Evolutionary conservation across 2,113 vertebrate species (phyloP).

Genomic region (Thymallus thymallus): DNA sequence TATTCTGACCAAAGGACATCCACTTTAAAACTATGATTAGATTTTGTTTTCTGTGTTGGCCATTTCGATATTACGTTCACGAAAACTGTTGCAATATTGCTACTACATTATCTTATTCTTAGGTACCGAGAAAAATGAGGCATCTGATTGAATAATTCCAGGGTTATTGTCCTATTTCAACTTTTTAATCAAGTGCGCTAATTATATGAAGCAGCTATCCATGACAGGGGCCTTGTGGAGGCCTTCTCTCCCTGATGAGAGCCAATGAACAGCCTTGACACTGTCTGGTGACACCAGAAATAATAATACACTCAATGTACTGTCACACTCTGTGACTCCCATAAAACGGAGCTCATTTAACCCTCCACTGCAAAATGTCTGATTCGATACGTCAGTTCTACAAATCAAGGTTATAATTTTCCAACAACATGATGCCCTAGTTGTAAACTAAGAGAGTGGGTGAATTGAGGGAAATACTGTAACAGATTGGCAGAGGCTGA

Average conservation of each 20-base stretch:
- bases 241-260: neutral
- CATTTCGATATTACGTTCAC: too few species aligned
- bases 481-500: neutral
- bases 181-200: constrained; percentile 9
- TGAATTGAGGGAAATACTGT: neutral
- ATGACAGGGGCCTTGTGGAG: constrained; percentile 11
- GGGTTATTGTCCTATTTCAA: neutral
- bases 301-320: neutral
- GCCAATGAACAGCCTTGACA: constrained; percentile 8
- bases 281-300: constrained; percentile 4
- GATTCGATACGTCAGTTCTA: constrained; percentile 24
- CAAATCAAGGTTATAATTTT: constrained; percentile 7
- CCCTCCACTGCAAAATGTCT: constrained; percentile 29
- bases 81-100: too few species aligned
- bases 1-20: neutral
- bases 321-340: neutral
- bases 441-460: neutral
- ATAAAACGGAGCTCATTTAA: constrained; percentile 21
- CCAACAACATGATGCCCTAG: constrained; percentile 1
- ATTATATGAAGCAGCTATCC: constrained; percentile 20
- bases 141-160: neutral
- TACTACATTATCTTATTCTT: too few species aligned
- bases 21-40: too few species aligned
- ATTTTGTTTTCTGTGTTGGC: too few species aligned
- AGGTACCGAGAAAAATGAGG: neutral